Conservation (phyloP, 2,797 vertebrate genomes). For the Cercopithecus petaurista region DNA sequence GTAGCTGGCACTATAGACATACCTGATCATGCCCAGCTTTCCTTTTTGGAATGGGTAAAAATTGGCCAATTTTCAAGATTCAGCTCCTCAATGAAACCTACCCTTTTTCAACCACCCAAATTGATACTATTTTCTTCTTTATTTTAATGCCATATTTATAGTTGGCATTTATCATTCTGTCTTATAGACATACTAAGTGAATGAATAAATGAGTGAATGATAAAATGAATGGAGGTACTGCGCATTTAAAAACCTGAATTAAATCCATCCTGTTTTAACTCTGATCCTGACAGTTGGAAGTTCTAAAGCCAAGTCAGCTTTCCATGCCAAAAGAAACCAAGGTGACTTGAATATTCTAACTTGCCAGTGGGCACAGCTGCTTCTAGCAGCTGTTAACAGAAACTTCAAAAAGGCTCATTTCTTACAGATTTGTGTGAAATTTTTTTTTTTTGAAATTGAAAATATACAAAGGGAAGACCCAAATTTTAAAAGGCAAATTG, state of each 20-base stretch:
- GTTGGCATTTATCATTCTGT: background rate
- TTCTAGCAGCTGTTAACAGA: slow-evolving; percentile 41
- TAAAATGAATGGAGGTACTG: background rate
- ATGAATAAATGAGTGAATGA: background rate
- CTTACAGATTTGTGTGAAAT: slow-evolving; percentile 37
- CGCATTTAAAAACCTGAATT: background rate
- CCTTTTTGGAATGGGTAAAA: background rate
- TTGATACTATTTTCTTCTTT: background rate
- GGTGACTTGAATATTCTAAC: background rate
- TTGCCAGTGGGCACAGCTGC: background rate
- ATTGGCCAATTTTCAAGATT: background rate
- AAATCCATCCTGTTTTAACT: background rate
- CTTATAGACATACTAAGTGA: background rate
- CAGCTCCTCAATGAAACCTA: background rate
- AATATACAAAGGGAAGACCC: slow-evolving; percentile 31
- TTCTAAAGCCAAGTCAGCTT: background rate
- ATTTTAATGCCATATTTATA: background rate
- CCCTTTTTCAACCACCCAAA: background rate
- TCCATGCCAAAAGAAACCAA: background rate
- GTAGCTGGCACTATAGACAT: background rate
- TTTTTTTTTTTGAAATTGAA: slow-evolving; percentile 15
- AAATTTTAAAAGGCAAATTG: slow-evolving; percentile 30
- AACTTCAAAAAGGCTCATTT: slow-evolving; percentile 44
- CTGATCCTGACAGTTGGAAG: background rate
- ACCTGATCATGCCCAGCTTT: background rate